These are phyloP conservation scores for Heliconius melpomene DNA, from an alignment of 1,140 invertebrate genomes.

Conservation along the genomic window DNA sequence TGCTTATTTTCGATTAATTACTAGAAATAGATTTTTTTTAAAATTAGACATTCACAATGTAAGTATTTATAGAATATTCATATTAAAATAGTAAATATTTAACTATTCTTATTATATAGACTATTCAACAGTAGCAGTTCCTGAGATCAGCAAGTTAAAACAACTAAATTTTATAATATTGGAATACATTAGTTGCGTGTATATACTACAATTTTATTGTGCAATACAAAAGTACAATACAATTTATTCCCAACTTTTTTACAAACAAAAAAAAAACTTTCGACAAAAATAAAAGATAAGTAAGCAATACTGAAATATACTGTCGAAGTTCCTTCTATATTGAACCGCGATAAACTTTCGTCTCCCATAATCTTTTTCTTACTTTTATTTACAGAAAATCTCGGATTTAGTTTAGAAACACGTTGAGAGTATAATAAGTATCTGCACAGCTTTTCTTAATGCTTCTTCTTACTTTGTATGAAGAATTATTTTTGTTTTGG, in stretches of 20 bases:
- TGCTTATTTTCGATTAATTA: no score
- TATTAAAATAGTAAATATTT: no score
- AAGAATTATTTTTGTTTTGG: conserved; percentile 4
- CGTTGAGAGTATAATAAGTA: not conserved
- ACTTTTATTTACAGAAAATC: conserved; percentile 11
- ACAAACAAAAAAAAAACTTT: not conserved
- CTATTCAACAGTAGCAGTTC: no score
- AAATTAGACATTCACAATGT: no score
- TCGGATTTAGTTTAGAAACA: not conserved
- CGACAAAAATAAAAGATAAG: not conserved
- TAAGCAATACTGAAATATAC: not conserved
- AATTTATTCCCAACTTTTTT: not conserved
- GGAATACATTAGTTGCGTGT: no score
- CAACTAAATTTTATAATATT: not conserved
- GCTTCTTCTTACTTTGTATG: not conserved
- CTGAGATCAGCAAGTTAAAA: no score
- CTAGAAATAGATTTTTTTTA: no score
- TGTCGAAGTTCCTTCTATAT: conserved; percentile 5
- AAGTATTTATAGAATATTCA: no score
- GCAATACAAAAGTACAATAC: no score
- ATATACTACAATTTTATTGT: not conserved
- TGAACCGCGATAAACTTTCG: not conserved
- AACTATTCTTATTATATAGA: no score
- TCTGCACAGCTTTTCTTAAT: conserved; percentile 8
- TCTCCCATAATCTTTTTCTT: not conserved